phyloP scores from a whole-genome alignment of 2,797 vertebrate genomes.

The Melanotaenia maccullochi region DNA sequence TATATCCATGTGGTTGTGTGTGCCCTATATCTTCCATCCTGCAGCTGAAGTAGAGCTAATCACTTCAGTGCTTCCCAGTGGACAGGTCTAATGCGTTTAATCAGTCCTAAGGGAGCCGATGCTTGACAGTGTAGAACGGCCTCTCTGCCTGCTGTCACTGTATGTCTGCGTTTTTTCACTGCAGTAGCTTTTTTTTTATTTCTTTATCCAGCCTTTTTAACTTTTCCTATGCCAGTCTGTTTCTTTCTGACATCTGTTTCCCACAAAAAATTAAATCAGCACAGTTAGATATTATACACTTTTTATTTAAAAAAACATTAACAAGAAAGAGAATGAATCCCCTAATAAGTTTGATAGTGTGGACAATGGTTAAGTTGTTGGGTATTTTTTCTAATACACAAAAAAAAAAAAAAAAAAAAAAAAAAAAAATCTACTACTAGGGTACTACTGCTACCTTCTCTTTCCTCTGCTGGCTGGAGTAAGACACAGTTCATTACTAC shows the following conservation, averaged over 20 bases:
- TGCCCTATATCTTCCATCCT: slow-evolving; percentile 39
- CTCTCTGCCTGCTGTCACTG: slow-evolving; percentile 54
- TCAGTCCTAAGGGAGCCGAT: slow-evolving; percentile 58
- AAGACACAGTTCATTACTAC: slow-evolving; percentile 31
- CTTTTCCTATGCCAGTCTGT: slow-evolving; percentile 20
- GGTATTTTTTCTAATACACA: not conserved
- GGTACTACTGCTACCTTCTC: not conserved
- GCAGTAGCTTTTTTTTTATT: slow-evolving; percentile 6
- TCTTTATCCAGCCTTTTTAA: slow-evolving; percentile 5
- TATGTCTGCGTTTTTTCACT: slow-evolving; percentile 15
- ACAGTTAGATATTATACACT: not conserved
- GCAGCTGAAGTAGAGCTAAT: slow-evolving; percentile 67
- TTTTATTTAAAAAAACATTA: not conserved
- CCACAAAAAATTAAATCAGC: slow-evolving; percentile 3
- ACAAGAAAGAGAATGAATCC: not conserved
- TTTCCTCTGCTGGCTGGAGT: slow-evolving; percentile 14
- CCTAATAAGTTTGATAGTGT: not conserved
- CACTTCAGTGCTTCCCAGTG: slow-evolving; percentile 61
- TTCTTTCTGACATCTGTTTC: not conserved
- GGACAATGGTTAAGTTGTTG: not conserved
- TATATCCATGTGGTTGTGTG: slow-evolving; percentile 22
- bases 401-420: no score
- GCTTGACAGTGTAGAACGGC: slow-evolving; percentile 60
- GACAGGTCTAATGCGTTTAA: slow-evolving; percentile 70
- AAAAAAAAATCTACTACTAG: not conserved